These are phyloP conservation scores for Numenius arquata DNA, from an alignment of 2,113 vertebrate genomes.

Conservation along the genomic window DNA sequence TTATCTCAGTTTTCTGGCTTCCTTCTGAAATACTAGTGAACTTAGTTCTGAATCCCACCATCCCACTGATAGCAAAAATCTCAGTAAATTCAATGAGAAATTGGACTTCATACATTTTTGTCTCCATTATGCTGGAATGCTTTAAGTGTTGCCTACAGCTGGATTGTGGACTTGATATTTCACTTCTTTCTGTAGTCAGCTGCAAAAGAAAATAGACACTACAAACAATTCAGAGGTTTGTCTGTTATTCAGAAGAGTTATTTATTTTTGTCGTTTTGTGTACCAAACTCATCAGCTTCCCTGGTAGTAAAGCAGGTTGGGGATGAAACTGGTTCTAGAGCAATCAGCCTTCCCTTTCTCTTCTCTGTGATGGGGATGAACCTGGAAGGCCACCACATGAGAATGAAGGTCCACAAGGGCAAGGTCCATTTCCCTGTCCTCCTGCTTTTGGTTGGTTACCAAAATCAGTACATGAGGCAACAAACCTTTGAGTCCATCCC, in stretches of 20 bases:
- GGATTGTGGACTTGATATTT: neutral
- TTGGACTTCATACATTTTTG: neutral
- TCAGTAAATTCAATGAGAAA: neutral
- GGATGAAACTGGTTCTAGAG: neutral
- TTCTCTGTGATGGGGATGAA: neutral
- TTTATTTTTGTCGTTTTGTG: neutral
- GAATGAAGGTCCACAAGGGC: neutral
- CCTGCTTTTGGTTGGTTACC: neutral
- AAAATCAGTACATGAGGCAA: neutral
- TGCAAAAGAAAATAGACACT: neutral
- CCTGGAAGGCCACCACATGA: neutral
- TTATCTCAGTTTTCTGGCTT: constrained; percentile 10
- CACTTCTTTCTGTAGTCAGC: neutral
- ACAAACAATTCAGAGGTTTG: neutral
- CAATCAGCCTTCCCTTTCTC: neutral
- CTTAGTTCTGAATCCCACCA: neutral
- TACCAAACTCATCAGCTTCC: neutral
- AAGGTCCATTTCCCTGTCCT: neutral
- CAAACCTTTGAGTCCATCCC: neutral
- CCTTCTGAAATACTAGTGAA: neutral
- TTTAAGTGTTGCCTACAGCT: neutral
- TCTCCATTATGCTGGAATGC: neutral
- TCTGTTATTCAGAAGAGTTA: neutral
- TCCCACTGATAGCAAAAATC: neutral
- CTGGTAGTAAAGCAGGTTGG: neutral